phyloP scores from a whole-genome alignment of 1,140 invertebrate genomes.

The Dinoponera quadriceps region DNA sequence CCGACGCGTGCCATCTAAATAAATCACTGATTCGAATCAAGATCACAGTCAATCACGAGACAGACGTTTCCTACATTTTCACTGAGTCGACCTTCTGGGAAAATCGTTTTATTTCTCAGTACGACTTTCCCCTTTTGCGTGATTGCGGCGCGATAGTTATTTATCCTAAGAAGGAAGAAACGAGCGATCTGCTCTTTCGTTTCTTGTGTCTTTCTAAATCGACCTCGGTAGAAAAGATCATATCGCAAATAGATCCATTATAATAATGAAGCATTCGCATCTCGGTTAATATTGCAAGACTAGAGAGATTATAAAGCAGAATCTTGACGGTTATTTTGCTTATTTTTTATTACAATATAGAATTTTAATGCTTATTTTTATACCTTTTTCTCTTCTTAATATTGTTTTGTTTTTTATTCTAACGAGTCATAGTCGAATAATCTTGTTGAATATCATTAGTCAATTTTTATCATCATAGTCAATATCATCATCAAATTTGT shows the following conservation, averaged over 20 bases:
- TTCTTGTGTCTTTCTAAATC: constrained; percentile 43
- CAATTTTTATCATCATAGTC: not conserved
- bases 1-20: constrained; percentile 49
- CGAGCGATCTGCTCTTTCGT: constrained; percentile 65
- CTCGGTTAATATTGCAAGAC: constrained; percentile 63
- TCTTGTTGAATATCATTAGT: constrained; percentile 17
- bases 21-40: constrained; percentile 55
- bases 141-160: constrained; percentile 73
- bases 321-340: not conserved
- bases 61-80: constrained; percentile 43
- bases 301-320: constrained; percentile 60
- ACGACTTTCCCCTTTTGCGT: constrained; percentile 29
- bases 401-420: constrained; percentile 37
- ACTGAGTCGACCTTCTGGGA: constrained; percentile 36
- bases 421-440: not conserved
- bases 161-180: constrained; percentile 73
- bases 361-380: too few species aligned
- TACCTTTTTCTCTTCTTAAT: constrained; percentile 55
- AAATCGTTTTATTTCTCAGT: constrained; percentile 36
- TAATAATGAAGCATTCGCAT: constrained; percentile 71
- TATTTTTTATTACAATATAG: not conserved
- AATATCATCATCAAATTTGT: constrained; percentile 1
- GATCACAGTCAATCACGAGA: constrained; percentile 47
- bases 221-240: constrained; percentile 41
- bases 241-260: constrained; percentile 62